Evolutionary conservation across 2,888 invertebrate species (phyloP), one percentile per base, ranked within the genome.

Genomic region (Cyclophora albipunctata): DNA sequence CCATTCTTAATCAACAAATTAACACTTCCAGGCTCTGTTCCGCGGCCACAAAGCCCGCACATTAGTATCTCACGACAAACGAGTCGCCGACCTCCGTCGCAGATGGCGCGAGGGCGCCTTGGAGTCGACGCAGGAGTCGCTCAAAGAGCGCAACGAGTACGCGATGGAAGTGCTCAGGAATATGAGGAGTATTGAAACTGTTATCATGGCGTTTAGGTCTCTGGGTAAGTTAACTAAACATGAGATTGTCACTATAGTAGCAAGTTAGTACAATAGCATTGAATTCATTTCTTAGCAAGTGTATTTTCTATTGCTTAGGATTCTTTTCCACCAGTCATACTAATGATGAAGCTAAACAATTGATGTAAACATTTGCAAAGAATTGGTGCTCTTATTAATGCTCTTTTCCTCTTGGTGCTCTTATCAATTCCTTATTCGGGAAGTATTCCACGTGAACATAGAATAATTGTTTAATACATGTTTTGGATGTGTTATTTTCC

Each of bases 1-100:
- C 20, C 20, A 20, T 20, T 20, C 20, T 20, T 20, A 20, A 20
- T 20, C 20, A 20, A 20, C 20, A 20, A 20, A 20, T 20, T 20
- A 20, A 20, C 20, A 20, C 20, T 64, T 59, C 20, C 55, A 89
- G 83, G 89, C 90, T 3, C 73, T 85, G 45, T 91, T 90, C 81
- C 89, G 91, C 2, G 91, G 91, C 0, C 84, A 91, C 63, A 68
- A 63, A 34, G 80, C 66, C 2, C 79, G 89, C 7, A 52, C 57
- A 33, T 56, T 56, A 3, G 58, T 67, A 20, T 60, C 61, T 2
- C 58, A 67, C 20, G 76, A 81, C 58, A 57, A 53, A 2, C 71
- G 74, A 7, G 73, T 81, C 2, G 61, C 63, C 0, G 73, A 73
- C 37, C 58, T 88, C 2, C 72, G 88, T 0, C 73, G 69, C n/a